These are phyloP conservation scores for Lindbergichthys nudifrons DNA, from an alignment of 2,797 vertebrate genomes.

Conservation along the genomic window DNA sequence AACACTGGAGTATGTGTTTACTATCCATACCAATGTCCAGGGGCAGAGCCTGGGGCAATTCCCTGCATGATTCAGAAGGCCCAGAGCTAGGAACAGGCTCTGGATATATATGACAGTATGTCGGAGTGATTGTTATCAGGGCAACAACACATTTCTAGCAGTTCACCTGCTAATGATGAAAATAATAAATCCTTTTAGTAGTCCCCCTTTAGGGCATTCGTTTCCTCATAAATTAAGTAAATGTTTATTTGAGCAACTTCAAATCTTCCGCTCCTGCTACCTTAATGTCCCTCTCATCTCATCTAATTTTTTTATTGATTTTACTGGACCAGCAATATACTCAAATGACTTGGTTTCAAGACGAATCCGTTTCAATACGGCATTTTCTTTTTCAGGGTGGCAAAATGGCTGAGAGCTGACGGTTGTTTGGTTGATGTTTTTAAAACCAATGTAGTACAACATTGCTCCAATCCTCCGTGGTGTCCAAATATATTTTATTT, in stretches of 20 bases:
- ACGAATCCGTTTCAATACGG: too few relatives aligned
- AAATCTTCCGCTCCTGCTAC: neutral
- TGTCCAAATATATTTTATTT: too few relatives aligned
- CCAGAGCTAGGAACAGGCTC: constrained; percentile 6
- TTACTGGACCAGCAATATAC: neutral
- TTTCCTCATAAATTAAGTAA: constrained; percentile 10
- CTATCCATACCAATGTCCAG: constrained; percentile 12
- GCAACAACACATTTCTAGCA: neutral
- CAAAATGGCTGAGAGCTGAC: too few relatives aligned
- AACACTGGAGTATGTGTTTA: constrained; percentile 37
- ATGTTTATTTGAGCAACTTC: constrained; percentile 10
- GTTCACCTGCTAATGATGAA: neutral
- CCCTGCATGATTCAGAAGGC: constrained; percentile 21
- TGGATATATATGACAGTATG: constrained; percentile 6
- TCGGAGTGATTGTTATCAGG: constrained; percentile 17
- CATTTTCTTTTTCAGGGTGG: too few relatives aligned
- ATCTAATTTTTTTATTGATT: constrained; percentile 27
- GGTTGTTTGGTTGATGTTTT: too few relatives aligned
- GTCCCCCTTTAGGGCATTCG: neutral
- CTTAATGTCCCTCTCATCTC: neutral
- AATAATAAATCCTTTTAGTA: neutral
- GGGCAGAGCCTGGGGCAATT: constrained; percentile 31
- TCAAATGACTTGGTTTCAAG: too few relatives aligned
- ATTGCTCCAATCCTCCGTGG: too few relatives aligned
- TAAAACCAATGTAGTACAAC: too few relatives aligned